These are phyloP conservation scores for Rhinogobius similis DNA, from an alignment of 2,113 vertebrate species.

Conservation along the genomic window DNA sequence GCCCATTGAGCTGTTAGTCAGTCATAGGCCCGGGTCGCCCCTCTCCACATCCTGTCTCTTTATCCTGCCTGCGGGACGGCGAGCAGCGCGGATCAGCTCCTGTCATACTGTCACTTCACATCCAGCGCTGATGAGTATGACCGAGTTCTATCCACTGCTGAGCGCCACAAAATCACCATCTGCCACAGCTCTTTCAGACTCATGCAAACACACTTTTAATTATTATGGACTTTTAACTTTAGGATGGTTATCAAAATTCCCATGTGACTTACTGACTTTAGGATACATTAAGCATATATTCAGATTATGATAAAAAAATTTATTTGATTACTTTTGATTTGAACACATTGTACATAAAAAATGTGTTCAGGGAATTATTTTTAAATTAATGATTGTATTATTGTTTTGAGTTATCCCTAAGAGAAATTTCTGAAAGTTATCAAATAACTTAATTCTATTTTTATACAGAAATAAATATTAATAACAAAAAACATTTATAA, in stretches of 20 bases:
- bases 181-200: slow-evolving; percentile 27
- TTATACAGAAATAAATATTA: too few species aligned
- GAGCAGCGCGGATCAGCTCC: slow-evolving; percentile 52
- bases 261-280: background rate
- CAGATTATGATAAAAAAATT: background rate
- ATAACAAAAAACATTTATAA: too few species aligned
- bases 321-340: too few species aligned
- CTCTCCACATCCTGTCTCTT: slow-evolving; percentile 76
- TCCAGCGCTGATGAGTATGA: slow-evolving; percentile 66
- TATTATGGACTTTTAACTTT: background rate
- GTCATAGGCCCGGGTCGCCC: slow-evolving; percentile 50
- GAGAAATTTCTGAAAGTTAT: too few species aligned
- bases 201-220: slow-evolving; percentile 17
- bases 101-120: slow-evolving; percentile 66
- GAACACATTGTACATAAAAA: too few species aligned
- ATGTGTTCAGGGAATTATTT: too few species aligned
- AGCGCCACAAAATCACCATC: slow-evolving; percentile 45
- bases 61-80: slow-evolving; percentile 75
- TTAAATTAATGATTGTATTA: too few species aligned
- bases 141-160: slow-evolving; percentile 36
- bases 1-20: slow-evolving; percentile 74
- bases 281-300: background rate
- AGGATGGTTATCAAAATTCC: background rate
- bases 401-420: too few species aligned
- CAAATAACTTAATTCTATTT: too few species aligned